Evolutionary conservation across 1,140 invertebrate species (phyloP).

Genomic region (Bactericera cockerelli): DNA sequence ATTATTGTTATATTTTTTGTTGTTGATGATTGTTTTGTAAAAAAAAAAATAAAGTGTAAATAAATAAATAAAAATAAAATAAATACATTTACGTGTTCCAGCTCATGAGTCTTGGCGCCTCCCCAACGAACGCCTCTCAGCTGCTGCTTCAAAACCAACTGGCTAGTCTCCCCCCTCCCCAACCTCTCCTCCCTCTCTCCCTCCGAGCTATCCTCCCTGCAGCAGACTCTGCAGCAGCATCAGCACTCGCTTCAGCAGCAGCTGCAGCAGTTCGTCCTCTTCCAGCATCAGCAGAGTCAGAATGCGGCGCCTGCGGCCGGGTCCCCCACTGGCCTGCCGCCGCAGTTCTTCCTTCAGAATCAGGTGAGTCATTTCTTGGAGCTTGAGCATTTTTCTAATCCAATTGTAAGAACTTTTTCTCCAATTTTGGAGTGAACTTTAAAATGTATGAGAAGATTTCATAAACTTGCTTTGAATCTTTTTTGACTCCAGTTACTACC

Average conservation of each 20-base stretch:
- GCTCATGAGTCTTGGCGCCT: conserved; percentile 34
- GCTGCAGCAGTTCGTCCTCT: conserved; percentile 55
- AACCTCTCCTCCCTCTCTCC: conserved; percentile 35
- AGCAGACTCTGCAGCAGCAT: conserved; percentile 37
- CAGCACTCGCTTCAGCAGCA: conserved; percentile 26
- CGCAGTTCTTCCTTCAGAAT: conserved; percentile 63
- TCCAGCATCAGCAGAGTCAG: conserved; percentile 39
- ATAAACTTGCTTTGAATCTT: too few species aligned
- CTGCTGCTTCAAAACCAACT: conserved; percentile 34
- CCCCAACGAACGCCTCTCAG: conserved; percentile 29
- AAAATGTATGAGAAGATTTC: too few species aligned
- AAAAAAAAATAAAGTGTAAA: too few species aligned
- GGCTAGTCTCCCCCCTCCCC: conserved; percentile 28
- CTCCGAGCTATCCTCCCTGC: conserved; percentile 39
- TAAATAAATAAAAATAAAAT: too few species aligned
- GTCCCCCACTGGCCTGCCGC: conserved; percentile 31
- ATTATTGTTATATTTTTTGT: too few species aligned
- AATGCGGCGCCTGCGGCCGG: conserved; percentile 34
- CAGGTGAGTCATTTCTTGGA: conserved; percentile 46
- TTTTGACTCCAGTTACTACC: too few species aligned
- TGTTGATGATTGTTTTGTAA: too few species aligned
- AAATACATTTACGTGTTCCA: too few species aligned
- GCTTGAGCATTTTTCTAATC: conserved; percentile 19
- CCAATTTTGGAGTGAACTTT: too few species aligned
- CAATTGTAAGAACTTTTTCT: conserved; percentile 21